Evolutionary conservation across 2,113 vertebrate genomes (phyloP).

Genomic region (Montifringilla adamsi): DNA sequence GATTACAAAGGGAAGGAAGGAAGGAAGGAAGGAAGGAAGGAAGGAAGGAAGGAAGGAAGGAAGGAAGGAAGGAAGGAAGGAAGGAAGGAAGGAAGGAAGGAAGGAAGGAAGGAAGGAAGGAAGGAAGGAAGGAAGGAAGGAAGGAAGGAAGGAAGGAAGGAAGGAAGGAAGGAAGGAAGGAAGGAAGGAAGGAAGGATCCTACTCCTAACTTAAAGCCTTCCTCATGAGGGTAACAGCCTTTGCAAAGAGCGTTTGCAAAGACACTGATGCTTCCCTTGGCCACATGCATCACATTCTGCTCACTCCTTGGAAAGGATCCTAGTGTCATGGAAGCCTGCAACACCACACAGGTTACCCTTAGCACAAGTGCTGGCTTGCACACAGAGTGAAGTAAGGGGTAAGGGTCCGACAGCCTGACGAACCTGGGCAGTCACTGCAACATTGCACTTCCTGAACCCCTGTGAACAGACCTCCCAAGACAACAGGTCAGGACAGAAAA

Average conservation of each 20-base stretch:
- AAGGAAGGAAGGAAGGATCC: background rate
- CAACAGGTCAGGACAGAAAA: background rate
- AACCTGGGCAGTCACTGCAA: background rate
- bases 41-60: background rate
- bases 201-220: background rate
- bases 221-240: background rate
- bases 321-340: background rate
- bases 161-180: background rate
- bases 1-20: background rate
- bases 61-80: background rate
- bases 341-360: background rate
- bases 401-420: background rate
- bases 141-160: background rate
- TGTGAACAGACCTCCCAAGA: background rate
- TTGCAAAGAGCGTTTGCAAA: background rate
- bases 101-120: too few species aligned
- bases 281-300: background rate
- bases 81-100: background rate
- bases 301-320: background rate
- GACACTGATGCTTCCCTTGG: background rate
- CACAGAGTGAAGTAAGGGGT: background rate
- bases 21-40: too few species aligned
- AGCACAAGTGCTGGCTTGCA: background rate
- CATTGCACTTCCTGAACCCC: rapidly evolving
- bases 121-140: background rate